Evolutionary conservation across 2,888 invertebrate species (phyloP).

Genomic region (Abscondita cerata): DNA sequence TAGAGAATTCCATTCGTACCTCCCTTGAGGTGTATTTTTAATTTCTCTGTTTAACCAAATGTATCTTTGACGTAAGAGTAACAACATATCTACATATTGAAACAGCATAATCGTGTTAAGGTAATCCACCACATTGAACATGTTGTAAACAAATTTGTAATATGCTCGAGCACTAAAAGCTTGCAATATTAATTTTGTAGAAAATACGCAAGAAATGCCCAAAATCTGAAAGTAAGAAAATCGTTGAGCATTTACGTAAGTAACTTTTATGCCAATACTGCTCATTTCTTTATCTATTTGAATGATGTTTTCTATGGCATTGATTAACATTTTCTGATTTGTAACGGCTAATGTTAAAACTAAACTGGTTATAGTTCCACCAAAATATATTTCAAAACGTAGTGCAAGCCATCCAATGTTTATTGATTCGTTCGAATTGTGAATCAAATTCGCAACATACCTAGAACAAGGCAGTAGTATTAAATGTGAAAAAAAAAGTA

Average conservation of each 20-base stretch:
- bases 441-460: conserved; percentile 29
- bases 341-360: conserved; percentile 33
- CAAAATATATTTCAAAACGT: conserved; percentile 41
- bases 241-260: conserved; percentile 37
- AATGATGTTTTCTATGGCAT: conserved; percentile 27
- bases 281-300: conserved; percentile 32
- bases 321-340: conserved; percentile 35
- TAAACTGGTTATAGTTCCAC: conserved; percentile 35
- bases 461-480: conserved; percentile 14
- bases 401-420: conserved; percentile 39
- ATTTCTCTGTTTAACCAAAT: conserved; percentile 40
- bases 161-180: conserved; percentile 25
- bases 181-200: conserved; percentile 35
- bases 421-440: conserved; percentile 28
- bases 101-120: conserved; percentile 42
- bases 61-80: conserved; percentile 40
- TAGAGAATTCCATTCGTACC: not conserved
- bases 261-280: conserved; percentile 26
- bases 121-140: conserved; percentile 41
- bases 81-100: conserved; percentile 39
- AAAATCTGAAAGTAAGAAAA: conserved; percentile 35
- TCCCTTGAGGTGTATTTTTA: not conserved
- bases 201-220: conserved; percentile 34
- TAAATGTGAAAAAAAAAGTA: too few species aligned
- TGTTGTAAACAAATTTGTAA: conserved; percentile 37